Conservation (phyloP, 1,140 invertebrate genomes). For the Magallana ariakensis region DNA sequence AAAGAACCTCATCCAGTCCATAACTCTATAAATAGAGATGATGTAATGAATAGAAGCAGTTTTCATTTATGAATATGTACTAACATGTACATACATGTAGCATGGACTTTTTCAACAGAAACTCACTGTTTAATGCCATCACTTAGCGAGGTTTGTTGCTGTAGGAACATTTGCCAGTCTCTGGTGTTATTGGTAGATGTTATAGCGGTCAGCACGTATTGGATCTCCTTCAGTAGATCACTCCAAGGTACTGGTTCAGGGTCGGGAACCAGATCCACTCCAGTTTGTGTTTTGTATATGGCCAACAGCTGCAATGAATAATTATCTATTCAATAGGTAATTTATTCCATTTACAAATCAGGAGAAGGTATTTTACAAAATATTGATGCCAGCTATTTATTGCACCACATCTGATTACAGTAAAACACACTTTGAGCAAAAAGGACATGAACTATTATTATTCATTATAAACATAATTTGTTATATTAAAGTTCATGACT, state of each 20-base stretch:
- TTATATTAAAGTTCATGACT: too few species aligned
- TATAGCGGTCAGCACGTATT: not conserved
- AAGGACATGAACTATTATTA: too few species aligned
- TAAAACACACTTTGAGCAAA: too few species aligned
- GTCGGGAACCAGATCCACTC: not conserved
- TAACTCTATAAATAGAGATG: slow-evolving; percentile 17
- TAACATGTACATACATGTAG: too few species aligned
- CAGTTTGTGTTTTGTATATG: not conserved
- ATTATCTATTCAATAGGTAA: too few species aligned
- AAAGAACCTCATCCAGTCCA: slow-evolving; percentile 30
- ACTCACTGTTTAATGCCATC: not conserved
- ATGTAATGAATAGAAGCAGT: not conserved
- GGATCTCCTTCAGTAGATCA: not conserved
- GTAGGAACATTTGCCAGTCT: not conserved
- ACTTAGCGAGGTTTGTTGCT: not conserved
- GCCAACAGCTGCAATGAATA: not conserved
- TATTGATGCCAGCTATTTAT: too few species aligned
- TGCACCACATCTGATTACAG: too few species aligned
- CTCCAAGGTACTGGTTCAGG: not conserved
- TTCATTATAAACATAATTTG: too few species aligned
- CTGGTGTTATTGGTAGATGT: not conserved
- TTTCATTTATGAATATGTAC: too few species aligned
- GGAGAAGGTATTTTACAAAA: too few species aligned
- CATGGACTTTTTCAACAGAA: not conserved
- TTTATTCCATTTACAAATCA: too few species aligned